Base-by-base conservation (phyloP, 1,140 invertebrate species). In the Lordiphosa clarofinis region DNA sequence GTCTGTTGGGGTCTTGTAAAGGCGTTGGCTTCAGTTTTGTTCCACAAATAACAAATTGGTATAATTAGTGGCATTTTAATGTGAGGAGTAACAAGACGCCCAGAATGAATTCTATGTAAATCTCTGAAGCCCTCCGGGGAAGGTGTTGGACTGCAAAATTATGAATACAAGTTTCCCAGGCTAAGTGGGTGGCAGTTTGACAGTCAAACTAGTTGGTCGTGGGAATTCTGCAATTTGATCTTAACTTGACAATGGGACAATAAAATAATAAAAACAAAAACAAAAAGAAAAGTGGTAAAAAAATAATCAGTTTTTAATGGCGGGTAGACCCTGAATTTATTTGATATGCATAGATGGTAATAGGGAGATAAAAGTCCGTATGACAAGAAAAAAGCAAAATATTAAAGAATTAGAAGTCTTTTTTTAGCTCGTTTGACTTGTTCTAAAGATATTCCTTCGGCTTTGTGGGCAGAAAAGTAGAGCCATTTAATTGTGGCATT, bases 61-160 rank as follows among this genome's bases (percentile, higher is more conserved):
- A 52, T 81, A 81, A 81, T 81, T 81, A 81, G 75, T 62, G 55
- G 35, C 52, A 62, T 57, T 71, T 67, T 63, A 71, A 81, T 71
- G 43, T 24, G 56, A 38, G 53, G 19, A 19, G 56, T 59, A 54
- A 24, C 55, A 63, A 44, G 38, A 65, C 50, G 37, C 40, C 46
- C 53, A 39, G 47, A 42, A 49, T 12, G 35, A 43, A 13, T 24
- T 33, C 42, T 55, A 71, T 71, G 66, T 55, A 76, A 78, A 73
- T 78, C 38, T 31, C 28, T 1, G 43, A n/a, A 40, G 38, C 38
- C 43, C 24, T 46, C 31, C 9, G 43, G 43, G 11, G 19, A 38
- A 82, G 62, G 75, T 79, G 75, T 81, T 46, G 71, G 72, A 68
- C 65, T 79, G 75, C 70, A 56, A 79, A 79, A 81, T 78, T 60